Evolutionary conservation across 2,797 vertebrate genomes (phyloP), one percentile per base, ranked within the genome.

Genomic region (Merluccius polli): DNA sequence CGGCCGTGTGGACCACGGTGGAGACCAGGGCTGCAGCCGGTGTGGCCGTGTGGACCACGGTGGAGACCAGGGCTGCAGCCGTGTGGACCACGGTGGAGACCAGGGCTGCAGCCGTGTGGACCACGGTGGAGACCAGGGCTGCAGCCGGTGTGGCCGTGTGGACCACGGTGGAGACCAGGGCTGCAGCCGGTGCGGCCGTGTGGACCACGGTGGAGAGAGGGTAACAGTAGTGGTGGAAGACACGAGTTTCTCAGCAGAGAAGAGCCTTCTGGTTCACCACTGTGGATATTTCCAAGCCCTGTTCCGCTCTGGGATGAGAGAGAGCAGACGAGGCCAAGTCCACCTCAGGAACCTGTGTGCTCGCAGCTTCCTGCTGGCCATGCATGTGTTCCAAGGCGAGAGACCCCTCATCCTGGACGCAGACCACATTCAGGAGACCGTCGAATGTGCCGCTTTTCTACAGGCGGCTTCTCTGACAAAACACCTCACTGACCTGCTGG

Each of bases 291-390:
- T 99, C 89, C 91, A 87, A 8, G 97, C 96, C 21, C 94, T 99
- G 67, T 99, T 95, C 86, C 95, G 94, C 74, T 99, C 98, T 0
- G 98, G 97, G 78, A 99, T 99, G 97, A 92, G 82, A 78, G 97
- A 99, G 87, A 95, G 95, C 81, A 87, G 81, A 0, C 94, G 96
- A 65, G 89, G 95, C 2, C 93, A 96, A 86, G 94, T 98, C 18
- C 89, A 88, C 69, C 89, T 99, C 48, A 90, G 91, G 73, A 94
- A 80, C 33, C 86, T 97, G 77, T 92, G 85, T 0, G 91, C 95
- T 0, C 85, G 81, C 0, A 97, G 97, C 1, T 99, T 99, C 89
- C 35, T 91, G 0, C 80, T 93, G 4, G 90, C 93, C 67, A 85
- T 99, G 83, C 87, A 70, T 9, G 95, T 97, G 76, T 86, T 97